Evolutionary conservation across 2,797 vertebrate species (phyloP).

Genomic region (Cryptoprocta ferox): DNA sequence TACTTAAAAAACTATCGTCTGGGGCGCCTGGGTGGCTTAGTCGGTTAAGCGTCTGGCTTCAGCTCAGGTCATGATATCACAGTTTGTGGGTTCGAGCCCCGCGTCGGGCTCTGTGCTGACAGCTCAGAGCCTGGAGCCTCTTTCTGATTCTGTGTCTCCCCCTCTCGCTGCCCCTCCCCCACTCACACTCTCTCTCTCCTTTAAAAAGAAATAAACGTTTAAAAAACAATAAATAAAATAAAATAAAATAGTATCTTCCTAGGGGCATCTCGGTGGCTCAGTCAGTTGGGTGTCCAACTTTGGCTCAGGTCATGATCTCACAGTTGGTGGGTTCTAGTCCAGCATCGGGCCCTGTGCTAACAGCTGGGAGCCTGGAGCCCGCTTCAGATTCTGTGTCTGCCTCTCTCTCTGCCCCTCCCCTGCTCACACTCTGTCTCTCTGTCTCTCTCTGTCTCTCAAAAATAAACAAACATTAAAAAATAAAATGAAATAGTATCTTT

Average conservation of each 20-base stretch:
- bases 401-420: neutral
- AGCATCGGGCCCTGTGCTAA: neutral
- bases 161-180: no score
- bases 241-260: neutral
- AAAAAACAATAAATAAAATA: no score
- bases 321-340: neutral
- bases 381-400: neutral
- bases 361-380: neutral
- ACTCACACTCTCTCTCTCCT: no score
- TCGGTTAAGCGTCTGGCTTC: no score
- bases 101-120: no score
- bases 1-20: neutral
- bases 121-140: no score
- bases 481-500: neutral
- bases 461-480: neutral
- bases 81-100: no score
- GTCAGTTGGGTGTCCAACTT: neutral
- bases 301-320: neutral
- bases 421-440: neutral
- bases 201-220: no score
- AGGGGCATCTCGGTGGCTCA: neutral
- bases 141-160: no score
- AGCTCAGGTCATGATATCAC: no score
- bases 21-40: no score
- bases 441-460: neutral